Base-by-base conservation (phyloP, 1,140 invertebrate genomes). In the Drosophila virilis region DNA sequence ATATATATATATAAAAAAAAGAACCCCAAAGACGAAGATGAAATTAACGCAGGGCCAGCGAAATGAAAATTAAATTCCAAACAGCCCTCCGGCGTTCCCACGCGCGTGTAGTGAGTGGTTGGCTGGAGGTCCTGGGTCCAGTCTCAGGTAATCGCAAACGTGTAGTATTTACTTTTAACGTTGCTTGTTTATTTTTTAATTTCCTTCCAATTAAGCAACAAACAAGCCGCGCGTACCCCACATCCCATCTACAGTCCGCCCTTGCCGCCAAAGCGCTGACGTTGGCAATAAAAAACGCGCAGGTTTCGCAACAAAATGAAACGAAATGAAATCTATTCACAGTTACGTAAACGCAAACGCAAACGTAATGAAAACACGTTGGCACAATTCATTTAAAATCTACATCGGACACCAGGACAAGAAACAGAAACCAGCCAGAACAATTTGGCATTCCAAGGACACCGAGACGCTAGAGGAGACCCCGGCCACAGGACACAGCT, bases 121-220 rank as follows among this genome's bases (percentile, higher is more conserved):
- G 38, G 33, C 6, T 38, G 42, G 40, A 50, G 45, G 52, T 48
- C 9, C 52, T 32, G 32, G 35, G 46, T 60, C 38, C 67, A 33
- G 54, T 65, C 69, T 69, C 83, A 86, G 83, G 83, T 86, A 86
- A 86, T 88, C 83, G 83, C 68, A 68, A 88, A 43, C 79, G 83
- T 88, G 84, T 86, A 86, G 83, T 86, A 86, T 86, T 86, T 86
- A 81, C 83, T 89, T 80, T 86, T 74, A 81, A 54, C 83, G 74
- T 78, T 72, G 84, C 80, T 88, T 88, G 84, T 88, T 88, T 86
- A 88, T 86, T 88, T 88, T 88, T 88, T 84, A 88, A 88, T 88
- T 88, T 88, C 84, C 84, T 88, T 84, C 80, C 84, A 88, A 88
- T 88, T 88, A 88, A 88, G 84, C 84, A 88, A 88, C 84, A 89